Evolutionary conservation across 2,797 vertebrate species (phyloP).

Genomic region (Anniella stebbinsi): DNA sequence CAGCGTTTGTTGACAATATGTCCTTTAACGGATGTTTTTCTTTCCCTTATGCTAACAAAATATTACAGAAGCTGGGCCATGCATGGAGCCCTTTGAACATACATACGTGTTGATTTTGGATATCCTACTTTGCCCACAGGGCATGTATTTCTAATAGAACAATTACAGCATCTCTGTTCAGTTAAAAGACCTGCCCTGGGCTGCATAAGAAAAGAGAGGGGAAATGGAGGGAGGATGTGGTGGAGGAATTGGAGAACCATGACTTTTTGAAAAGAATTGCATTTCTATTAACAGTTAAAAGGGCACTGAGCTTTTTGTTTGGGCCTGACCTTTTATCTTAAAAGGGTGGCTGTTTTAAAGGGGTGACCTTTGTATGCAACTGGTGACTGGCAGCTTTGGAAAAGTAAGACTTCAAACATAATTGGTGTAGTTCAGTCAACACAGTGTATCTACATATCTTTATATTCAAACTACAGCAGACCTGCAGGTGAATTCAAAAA

Average conservation of each 20-base stretch:
- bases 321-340: conserved; percentile 20
- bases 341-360: neutral
- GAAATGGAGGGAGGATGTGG: neutral
- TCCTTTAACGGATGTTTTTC: neutral
- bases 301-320: conserved; percentile 5
- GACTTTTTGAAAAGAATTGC: neutral
- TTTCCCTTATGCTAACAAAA: conserved; percentile 8
- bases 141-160: conserved; percentile 9
- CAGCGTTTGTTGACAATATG: conserved; percentile 2
- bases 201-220: neutral
- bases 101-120: conserved; percentile 6
- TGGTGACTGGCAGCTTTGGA: neutral
- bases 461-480: neutral
- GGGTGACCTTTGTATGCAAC: conserved; percentile 4
- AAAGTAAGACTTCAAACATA: neutral
- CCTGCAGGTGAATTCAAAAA: neutral
- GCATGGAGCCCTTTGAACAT: neutral
- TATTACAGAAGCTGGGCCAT: neutral
- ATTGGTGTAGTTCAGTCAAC: neutral
- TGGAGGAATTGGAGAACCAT: neutral
- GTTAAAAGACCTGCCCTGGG: neutral
- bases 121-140: conserved; percentile 3
- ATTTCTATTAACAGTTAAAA: conserved; percentile 21
- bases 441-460: neutral
- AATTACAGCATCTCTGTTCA: conserved; percentile 25